Percentiles rank a stretch among this genome's conserved stretches.
phyloP scores from a whole-genome alignment of 2,888 invertebrate species.

The Dendrolimus houi region DNA sequence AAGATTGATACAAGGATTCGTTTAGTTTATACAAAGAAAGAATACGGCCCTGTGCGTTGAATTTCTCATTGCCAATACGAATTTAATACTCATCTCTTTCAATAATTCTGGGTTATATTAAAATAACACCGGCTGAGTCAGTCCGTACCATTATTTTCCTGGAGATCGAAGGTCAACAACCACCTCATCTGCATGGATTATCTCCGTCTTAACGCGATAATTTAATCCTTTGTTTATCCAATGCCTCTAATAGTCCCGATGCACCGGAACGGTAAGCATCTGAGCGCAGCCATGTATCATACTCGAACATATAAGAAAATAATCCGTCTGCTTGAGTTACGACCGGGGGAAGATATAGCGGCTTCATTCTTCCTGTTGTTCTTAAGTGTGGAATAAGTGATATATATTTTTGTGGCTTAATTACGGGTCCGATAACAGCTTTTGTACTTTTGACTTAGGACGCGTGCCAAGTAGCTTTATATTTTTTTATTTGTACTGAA shows the following conservation, averaged over 20 bases:
- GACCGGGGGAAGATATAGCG: conserved; percentile 36
- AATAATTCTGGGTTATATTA: conserved; percentile 17
- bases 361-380: conserved; percentile 40
- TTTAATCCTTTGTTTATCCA: conserved; percentile 73
- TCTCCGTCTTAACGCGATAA: conserved; percentile 67
- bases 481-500: no score
- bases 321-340: conserved; percentile 60
- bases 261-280: conserved; percentile 53
- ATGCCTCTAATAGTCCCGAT: conserved; percentile 64
- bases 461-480: no score
- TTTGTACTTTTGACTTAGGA: no score
- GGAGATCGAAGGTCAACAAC: conserved; percentile 64
- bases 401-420: conserved; percentile 4
- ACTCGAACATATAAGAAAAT: conserved; percentile 58
- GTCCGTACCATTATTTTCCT: conserved; percentile 22
- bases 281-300: conserved; percentile 64
- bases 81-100: neutral
- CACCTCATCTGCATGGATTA: conserved; percentile 70
- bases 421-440: neutral
- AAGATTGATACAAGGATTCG: neutral
- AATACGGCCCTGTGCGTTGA: neutral
- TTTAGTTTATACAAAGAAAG: neutral
- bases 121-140: conserved; percentile 35
- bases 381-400: conserved; percentile 18
- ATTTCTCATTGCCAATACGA: neutral